Evolutionary conservation across 2,113 vertebrate species (phyloP), one percentile per base, ranked within the genome.

Genomic region (Cyphomyrus discorhynchus): DNA sequence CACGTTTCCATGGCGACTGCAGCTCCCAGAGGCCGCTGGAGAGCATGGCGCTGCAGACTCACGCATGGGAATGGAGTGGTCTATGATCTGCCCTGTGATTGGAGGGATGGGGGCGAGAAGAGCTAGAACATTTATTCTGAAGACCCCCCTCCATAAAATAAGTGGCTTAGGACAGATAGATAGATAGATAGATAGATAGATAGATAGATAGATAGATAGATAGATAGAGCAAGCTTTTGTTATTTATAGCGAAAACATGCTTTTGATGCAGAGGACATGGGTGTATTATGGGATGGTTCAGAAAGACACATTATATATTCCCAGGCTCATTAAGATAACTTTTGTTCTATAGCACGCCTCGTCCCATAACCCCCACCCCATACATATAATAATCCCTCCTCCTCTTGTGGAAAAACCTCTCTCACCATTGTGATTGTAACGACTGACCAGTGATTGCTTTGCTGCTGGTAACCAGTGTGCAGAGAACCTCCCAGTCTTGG

Each of bases 1-100:
- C 70, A 74, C 24, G 92, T 94, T 93, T 91, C 92, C 91, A 93
- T 92, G 92, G 92, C 52, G 91, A 93, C 88, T 50, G 89, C 15
- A 84, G 89, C 89, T 90, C 89, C 82, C 88, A 86, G 45, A 47
- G 80, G 85, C 50, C 50, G 15, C 11, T 62, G 17, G 19, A 45
- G 56, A 58, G 87, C 4, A 42, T 49, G 31, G 42, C 5, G 15
- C 77, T 45, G 39, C 62, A 82, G 13, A 82, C 42, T 35, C 35
- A 35, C 2, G 77, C 77, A 9, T 45, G 13, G 39, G 77, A 82
- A 45, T 39, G 9, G 39, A 21, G 77, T n/a, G 35, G 77, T 8
- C 77, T 5, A n/a, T 42, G 77, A 45, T 39, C 1, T n/a, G 17
- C 6, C 17, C 42, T 42, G 42, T 46, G 42, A 83, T 46, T 45